Base-by-base conservation (phyloP, 1,140 invertebrate species). In the Drosophila azteca region DNA sequence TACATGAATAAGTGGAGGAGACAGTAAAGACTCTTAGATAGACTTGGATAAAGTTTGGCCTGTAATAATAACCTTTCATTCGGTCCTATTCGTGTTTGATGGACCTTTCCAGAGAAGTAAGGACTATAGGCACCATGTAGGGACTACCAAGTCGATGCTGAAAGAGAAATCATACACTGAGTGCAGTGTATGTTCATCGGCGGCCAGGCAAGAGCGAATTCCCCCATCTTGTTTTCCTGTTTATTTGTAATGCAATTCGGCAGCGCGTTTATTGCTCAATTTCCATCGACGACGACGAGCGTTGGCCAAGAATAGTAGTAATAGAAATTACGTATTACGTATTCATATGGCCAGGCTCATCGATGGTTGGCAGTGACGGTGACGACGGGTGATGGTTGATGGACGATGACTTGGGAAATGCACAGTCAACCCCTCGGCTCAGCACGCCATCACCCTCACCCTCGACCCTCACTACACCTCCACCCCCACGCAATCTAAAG, bases 251-350 rank as follows among this genome's bases (percentile, higher is more conserved):
- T 66, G 75, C 83, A 82, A 87, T 85, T 80, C 84, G 68, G 63
- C 73, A 64, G 24, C 50, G 75, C 75, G 81, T 83, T 83, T 73
- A 85, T 85, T 82, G 82, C 81, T 85, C 81, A 85, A 85, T 85
- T 85, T 75, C 51, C 60, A 77, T 66, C 35, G 77, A 39, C 35
- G 31, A 85, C 45, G 43, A 46, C 29, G 35, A 51, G 29, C 26
- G 50, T 31, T 9, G 8, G 6, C 50, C 3, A 35, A 31, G n/a
- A n/a, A 26, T 26, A 3, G 22, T 7, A 8, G 22, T n/a, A 9
- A 64, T 46, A 35, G 31, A 9, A 35, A 35, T 35, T 35, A 39
- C 51, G 69, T 43, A 87, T 85, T 85, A 85, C 78, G 69, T 88
- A 87, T 87, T 87, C 82, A 87, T 87, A 75, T 59, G 43, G 35